phyloP scores from a whole-genome alignment of 2,797 vertebrate species.

The Neoniphon sammara region DNA sequence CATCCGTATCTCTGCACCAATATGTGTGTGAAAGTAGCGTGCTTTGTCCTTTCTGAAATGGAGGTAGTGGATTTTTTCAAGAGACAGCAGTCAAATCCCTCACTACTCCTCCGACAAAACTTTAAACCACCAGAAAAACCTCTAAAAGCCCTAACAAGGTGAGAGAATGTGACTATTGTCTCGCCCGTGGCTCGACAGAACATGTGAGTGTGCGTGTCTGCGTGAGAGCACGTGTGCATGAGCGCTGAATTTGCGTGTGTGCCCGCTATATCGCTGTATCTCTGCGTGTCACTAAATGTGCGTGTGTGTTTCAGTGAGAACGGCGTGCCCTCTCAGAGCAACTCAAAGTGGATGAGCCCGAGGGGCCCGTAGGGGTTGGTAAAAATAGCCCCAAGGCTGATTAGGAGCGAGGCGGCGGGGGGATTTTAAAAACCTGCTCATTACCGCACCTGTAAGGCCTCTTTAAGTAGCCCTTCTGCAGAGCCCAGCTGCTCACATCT shows the following conservation, averaged over 20 bases:
- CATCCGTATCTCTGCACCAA: slow-evolving; percentile 9
- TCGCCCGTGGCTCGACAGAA: slow-evolving; percentile 59
- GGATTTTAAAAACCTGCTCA: slow-evolving; percentile 82
- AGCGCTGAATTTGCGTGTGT: slow-evolving; percentile 47
- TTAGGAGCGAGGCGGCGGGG: slow-evolving; percentile 78
- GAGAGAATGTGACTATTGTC: slow-evolving; percentile 41
- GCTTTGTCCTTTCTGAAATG: slow-evolving; percentile 32
- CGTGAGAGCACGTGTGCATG: slow-evolving; percentile 34
- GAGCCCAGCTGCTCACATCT: slow-evolving; percentile 81
- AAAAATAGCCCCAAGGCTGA: slow-evolving; percentile 85
- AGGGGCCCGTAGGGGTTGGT: slow-evolving; percentile 79
- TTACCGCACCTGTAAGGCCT: slow-evolving; percentile 84
- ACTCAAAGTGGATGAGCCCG: slow-evolving; percentile 78
- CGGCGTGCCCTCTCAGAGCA: slow-evolving; percentile 72
- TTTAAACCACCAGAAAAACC: slow-evolving; percentile 38
- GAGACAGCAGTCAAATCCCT: slow-evolving; percentile 49
- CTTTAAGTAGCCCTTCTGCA: slow-evolving; percentile 78
- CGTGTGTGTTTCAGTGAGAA: slow-evolving; percentile 60
- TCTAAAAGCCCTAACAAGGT: slow-evolving; percentile 23
- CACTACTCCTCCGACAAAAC: slow-evolving; percentile 36
- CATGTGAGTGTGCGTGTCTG: slow-evolving; percentile 39
- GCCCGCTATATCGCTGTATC: slow-evolving; percentile 15
- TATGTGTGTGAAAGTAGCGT: neutral
- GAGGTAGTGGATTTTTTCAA: slow-evolving; percentile 18
- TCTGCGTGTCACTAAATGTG: slow-evolving; percentile 46